Evolutionary conservation across 2,888 invertebrate species (phyloP), one percentile per base, ranked within the genome.

Genomic region (Melieria crassipennis): DNA sequence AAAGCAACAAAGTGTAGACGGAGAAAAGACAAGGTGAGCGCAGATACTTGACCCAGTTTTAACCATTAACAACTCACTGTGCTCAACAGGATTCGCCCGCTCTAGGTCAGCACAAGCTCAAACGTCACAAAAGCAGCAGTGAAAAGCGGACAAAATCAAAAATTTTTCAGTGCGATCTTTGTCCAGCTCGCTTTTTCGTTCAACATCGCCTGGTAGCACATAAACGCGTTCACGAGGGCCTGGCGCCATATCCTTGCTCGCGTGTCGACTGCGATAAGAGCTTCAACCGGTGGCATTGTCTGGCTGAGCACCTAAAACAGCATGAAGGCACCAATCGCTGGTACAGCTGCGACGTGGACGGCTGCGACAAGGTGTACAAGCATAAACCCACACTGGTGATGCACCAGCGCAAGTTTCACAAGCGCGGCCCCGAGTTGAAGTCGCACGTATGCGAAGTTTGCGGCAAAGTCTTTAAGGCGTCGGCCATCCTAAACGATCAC

Each of bases 371-470:
- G 52, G 73, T 75, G 4, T 84, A 85, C 65, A 80, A 80, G 46
- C 79, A 79, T 62, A 83, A 82, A 68, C 78, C 81, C 1, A 82
- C 83, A 5, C 76, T 85, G 0, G 76, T 72, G 1, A 75, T 80
- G 68, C 85, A 84, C 61, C 70, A 78, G 73, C 78, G 83, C 1
- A 78, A 76, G 62, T 76, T 50, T 58, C 83, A 84, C 57, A 78
- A 80, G 30, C 42, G 78, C 13, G 84, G 83, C 4, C 78, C 81
- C 1, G 79, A 78, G 58, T 68, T 80, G 0, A 81, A 81, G 61
- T 75, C 77, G 0, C 82, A 83, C n/a, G 68, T 84, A 1, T 84
- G 84, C 60, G 84, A 84, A 57, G 78, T 80, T 45, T 84, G 84
- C 56, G 85, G 85, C 3, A 81, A 82, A 73, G 76, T 81, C 0